Evolutionary conservation across 2,797 vertebrate species (phyloP), one percentile per base, ranked within the genome.

Genomic region (Benthosema pterotum): DNA sequence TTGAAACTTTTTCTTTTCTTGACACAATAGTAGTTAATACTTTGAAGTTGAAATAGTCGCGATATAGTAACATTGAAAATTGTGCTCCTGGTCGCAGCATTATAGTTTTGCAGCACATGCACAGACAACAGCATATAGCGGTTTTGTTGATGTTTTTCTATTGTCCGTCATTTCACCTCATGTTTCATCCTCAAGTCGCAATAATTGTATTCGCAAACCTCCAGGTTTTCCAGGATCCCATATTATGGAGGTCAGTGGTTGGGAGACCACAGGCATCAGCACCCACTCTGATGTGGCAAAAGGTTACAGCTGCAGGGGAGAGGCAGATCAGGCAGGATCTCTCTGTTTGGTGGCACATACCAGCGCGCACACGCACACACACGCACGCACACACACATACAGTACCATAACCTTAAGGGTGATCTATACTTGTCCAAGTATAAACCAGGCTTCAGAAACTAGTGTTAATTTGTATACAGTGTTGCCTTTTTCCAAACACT

Each of bases 41-140:
- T 84, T n/a, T n/a, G n/a, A n/a, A n/a, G n/a, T n/a, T 72, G 66
- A 80, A 80, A 87, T 83, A 87, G 62, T 83, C 75, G 68, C 78
- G 77, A 82, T 38, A 38, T 38, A 38, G 71, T 77, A 84, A 87
- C 80, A 87, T n/a, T 88, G 80, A 75, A 89, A 83, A 54, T 87
- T 90, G 91, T 91, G 90, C 90, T 92, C 90, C 91, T 88, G 80
- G 73, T 87, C 85, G 85, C 86, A 88, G 87, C 86, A 79, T 83
- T 80, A 91, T 81, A 83, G 67, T 91, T 85, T 80, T 84, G 89
- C 90, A 92, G 90, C 85, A 91, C 92, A 91, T 92, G 92, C 92
- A 92, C 89, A 88, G 80, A 87, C 83, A 90, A 85, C 78, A 71
- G 77, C 84, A 79, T 71, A 72, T 72, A 82, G 72, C 71, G 52